A percentile compares a stretch with the other conserved stretches of the same genome.
Conservation (phyloP, 2,888 invertebrate species). For the Fragum sueziense region DNA sequence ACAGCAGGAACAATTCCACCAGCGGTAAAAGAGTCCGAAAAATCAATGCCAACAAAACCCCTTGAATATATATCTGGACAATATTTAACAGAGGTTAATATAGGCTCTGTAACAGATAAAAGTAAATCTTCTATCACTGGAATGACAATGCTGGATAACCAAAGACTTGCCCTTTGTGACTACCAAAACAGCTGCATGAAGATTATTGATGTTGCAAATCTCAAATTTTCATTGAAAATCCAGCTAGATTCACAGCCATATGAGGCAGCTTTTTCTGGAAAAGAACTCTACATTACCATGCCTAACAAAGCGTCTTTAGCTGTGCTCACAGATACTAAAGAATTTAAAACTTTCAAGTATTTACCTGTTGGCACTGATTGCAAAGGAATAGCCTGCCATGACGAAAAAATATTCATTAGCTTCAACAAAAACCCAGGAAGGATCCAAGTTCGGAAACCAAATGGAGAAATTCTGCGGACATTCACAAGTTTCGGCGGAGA, state of each 20-base stretch:
- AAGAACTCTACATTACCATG: not conserved
- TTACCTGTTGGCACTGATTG: not conserved
- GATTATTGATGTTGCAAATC: not conserved
- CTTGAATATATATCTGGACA: not conserved
- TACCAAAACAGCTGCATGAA: conserved; percentile 1
- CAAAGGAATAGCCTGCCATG: conserved; percentile 5
- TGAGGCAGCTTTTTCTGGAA: conserved; percentile 7
- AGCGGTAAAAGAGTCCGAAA: not conserved
- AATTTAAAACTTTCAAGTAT: not conserved
- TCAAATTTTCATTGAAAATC: not conserved
- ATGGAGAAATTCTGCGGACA: conserved; percentile 6
- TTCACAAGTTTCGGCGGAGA: conserved; percentile 9
- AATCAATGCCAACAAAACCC: not conserved
- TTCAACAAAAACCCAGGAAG: conserved; percentile 8
- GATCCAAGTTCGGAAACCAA: not conserved
- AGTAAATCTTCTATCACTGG: not conserved
- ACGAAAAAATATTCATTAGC: not conserved
- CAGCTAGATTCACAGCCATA: not conserved
- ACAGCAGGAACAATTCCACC: not conserved
- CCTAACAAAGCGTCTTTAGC: not conserved
- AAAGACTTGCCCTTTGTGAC: conserved; percentile 2
- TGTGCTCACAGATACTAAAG: not conserved
- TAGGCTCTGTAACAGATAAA: not conserved
- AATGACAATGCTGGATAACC: conserved; percentile 1
- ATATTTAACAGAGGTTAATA: not conserved